A percentile compares a stretch with the other conserved stretches of the same genome.
Evolutionary conservation across 2,888 invertebrate genomes (phyloP).

Genomic region (Brenthis ino): DNA sequence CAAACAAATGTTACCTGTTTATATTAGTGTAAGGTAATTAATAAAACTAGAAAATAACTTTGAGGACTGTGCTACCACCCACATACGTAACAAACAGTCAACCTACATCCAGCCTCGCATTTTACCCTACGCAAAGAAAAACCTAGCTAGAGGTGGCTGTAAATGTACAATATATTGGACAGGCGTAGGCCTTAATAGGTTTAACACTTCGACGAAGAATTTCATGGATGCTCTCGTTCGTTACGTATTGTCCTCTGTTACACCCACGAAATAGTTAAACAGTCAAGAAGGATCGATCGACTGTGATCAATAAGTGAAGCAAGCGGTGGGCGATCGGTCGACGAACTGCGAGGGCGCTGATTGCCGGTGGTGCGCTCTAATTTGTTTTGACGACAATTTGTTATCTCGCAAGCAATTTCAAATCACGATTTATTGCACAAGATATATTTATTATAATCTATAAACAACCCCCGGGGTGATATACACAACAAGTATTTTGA

Average conservation of each 20-base stretch:
- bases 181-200: constrained; percentile 44
- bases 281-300: constrained; percentile 77
- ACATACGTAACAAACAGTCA: constrained; percentile 24
- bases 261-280: constrained; percentile 71
- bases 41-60: constrained; percentile 1
- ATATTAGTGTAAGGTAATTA: not conserved
- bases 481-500: constrained; percentile 16
- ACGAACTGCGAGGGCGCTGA: constrained; percentile 80
- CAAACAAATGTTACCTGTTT: too few relatives aligned
- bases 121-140: constrained; percentile 54
- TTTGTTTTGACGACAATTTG: constrained; percentile 78
- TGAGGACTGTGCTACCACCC: not conserved
- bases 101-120: constrained; percentile 50
- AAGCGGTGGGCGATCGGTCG: constrained; percentile 78
- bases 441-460: constrained; percentile 40
- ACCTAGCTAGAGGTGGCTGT: constrained; percentile 42
- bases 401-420: constrained; percentile 60
- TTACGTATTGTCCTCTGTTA: constrained; percentile 53
- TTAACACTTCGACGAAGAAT: constrained; percentile 40
- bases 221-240: constrained; percentile 37
- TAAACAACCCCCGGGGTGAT: constrained; percentile 25
- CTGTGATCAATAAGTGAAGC: constrained; percentile 73
- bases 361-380: constrained; percentile 73
- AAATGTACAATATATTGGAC: constrained; percentile 38
- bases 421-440: constrained; percentile 57